These are phyloP conservation scores for Craniophora ligustri DNA, from an alignment of 2,888 invertebrate species.

Conservation along the genomic window DNA sequence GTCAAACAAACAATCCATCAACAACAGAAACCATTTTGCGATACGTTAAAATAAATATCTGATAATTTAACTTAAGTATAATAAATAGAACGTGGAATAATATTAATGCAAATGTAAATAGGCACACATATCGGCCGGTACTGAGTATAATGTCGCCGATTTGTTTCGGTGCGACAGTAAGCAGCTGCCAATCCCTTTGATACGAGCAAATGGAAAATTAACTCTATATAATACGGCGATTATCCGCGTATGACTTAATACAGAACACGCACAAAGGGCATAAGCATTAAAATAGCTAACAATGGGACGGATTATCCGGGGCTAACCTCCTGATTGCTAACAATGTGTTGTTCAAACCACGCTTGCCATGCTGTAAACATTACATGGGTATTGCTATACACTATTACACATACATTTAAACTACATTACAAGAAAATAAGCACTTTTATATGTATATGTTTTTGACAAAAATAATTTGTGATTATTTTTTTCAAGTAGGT, in stretches of 20 bases:
- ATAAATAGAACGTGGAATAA: constrained; percentile 30
- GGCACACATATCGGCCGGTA: constrained; percentile 24
- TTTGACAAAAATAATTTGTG: too few species aligned
- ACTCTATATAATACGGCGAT: constrained; percentile 86
- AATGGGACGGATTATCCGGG: constrained; percentile 84
- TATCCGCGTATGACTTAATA: constrained; percentile 88
- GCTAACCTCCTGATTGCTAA: constrained; percentile 74
- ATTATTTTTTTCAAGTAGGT: too few species aligned
- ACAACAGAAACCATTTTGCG: too few species aligned
- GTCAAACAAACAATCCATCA: too few species aligned
- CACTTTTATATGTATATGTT: background rate
- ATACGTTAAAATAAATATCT: too few species aligned
- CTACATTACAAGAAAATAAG: constrained; percentile 12
- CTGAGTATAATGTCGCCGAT: constrained; percentile 63
- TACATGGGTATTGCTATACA: constrained; percentile 33
- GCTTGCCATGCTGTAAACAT: constrained; percentile 54
- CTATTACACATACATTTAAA: constrained; percentile 21
- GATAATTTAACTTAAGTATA: constrained; percentile 4
- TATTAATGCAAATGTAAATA: constrained; percentile 51
- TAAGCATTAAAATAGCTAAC: constrained; percentile 87
- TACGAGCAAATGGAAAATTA: constrained; percentile 83
- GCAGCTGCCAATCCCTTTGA: constrained; percentile 80
- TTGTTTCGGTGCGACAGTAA: constrained; percentile 69
- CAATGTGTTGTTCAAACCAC: constrained; percentile 72
- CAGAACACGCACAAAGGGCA: constrained; percentile 82